Conservation (phyloP, 2,888 invertebrate species). For the Aricia artaxerxes region DNA sequence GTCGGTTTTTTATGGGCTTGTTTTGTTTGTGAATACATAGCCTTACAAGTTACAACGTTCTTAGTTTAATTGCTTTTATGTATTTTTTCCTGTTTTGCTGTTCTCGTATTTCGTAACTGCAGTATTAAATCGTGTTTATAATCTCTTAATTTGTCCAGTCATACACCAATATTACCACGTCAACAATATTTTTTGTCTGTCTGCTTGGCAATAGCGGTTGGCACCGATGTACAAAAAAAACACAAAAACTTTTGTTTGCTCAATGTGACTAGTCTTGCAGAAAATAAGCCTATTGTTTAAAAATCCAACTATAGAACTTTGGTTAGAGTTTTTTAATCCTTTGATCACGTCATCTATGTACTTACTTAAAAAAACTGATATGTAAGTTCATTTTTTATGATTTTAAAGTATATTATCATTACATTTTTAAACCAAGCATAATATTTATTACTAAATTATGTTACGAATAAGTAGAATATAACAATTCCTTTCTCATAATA, state of each 20-base stretch:
- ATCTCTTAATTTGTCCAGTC: background rate
- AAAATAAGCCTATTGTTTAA: conserved; percentile 21
- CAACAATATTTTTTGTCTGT: conserved; percentile 15
- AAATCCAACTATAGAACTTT: background rate
- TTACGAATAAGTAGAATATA: background rate
- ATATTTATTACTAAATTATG: background rate
- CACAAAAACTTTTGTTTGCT: background rate
- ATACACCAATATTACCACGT: background rate
- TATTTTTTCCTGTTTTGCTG: background rate
- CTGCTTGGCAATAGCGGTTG: background rate
- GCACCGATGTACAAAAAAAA: background rate
- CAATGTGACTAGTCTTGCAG: conserved; percentile 14
- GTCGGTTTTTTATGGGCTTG: background rate
- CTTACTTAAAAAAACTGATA: background rate
- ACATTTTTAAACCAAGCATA: background rate
- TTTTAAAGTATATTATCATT: background rate
- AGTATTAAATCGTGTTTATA: background rate
- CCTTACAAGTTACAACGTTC: background rate
- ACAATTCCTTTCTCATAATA: background rate
- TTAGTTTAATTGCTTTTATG: background rate
- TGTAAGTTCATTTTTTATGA: background rate
- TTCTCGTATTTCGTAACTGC: background rate
- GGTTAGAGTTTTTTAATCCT: background rate
- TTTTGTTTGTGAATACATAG: conserved; percentile 6
- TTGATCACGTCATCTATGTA: background rate